A percentile compares a stretch with the other conserved stretches of the same genome.
Conservation (phyloP, 2,113 vertebrate species). For the Saimiri boliviensis region DNA sequence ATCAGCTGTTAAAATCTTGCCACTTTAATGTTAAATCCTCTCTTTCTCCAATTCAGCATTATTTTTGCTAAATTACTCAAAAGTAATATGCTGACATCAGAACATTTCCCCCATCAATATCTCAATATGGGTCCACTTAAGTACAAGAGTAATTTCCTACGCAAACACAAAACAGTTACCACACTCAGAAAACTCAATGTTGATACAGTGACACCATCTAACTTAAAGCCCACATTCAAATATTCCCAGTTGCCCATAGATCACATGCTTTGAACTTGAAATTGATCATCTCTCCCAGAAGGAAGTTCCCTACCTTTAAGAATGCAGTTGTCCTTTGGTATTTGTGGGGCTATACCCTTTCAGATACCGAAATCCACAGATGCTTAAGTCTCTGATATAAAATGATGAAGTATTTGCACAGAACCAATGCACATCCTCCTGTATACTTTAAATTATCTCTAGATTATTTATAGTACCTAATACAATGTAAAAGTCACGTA, state of each 20-base stretch:
- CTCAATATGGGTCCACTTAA: not conserved
- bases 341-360: not conserved
- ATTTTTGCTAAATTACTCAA: not conserved
- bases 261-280: not conserved
- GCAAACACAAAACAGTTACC: not conserved
- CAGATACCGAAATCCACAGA: not conserved
- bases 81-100: not conserved
- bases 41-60: not conserved
- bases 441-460: not conserved
- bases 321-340: not conserved
- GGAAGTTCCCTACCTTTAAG: not conserved
- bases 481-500: not conserved
- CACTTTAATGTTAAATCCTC: not conserved
- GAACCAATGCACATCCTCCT: not conserved
- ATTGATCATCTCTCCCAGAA: not conserved
- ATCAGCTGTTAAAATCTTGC: not conserved
- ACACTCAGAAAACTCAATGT: not conserved
- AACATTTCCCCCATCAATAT: not conserved
- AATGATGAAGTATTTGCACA: not conserved
- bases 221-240: not conserved
- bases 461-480: not conserved
- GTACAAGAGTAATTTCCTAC: not conserved
- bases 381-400: not conserved
- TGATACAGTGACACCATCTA: not conserved
- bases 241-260: not conserved